Conservation (phyloP, 2,113 vertebrate genomes). For the Narcine bancroftii region DNA sequence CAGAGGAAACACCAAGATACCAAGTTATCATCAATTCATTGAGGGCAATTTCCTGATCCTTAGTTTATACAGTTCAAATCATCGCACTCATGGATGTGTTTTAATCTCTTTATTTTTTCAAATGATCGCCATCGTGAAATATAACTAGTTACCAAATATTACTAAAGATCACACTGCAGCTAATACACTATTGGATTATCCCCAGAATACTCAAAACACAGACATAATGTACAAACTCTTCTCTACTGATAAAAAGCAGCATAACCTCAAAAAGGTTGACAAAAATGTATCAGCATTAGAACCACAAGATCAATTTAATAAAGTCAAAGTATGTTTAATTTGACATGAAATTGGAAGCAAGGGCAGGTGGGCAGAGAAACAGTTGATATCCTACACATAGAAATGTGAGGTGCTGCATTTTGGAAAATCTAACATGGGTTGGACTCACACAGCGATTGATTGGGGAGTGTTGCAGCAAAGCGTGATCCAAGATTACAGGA, state of each 20-base stretch:
- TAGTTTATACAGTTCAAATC: background rate
- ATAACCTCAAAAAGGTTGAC: background rate
- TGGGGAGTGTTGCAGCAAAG: no score
- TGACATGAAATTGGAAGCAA: background rate
- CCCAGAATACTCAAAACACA: background rate
- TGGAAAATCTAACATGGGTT: no score
- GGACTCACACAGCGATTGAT: no score
- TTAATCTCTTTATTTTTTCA: conserved; percentile 18
- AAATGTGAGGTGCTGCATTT: no score
- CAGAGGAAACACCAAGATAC: no score
- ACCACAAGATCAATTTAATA: background rate
- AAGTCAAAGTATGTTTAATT: background rate
- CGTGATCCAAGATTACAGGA: no score
- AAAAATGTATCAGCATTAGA: background rate
- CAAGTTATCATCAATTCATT: no score
- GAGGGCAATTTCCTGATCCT: background rate
- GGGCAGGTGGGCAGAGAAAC: no score
- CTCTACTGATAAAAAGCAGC: background rate
- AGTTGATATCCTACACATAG: no score
- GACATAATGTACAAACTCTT: background rate
- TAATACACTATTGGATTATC: background rate
- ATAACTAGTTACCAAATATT: background rate
- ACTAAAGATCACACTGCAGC: background rate
- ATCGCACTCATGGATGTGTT: background rate
- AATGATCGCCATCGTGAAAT: background rate